Evolutionary conservation across 92 coral and sea anemone genomes (phyloP), one percentile per base, ranked within the genome.

Genomic region (Ricordea florida): DNA sequence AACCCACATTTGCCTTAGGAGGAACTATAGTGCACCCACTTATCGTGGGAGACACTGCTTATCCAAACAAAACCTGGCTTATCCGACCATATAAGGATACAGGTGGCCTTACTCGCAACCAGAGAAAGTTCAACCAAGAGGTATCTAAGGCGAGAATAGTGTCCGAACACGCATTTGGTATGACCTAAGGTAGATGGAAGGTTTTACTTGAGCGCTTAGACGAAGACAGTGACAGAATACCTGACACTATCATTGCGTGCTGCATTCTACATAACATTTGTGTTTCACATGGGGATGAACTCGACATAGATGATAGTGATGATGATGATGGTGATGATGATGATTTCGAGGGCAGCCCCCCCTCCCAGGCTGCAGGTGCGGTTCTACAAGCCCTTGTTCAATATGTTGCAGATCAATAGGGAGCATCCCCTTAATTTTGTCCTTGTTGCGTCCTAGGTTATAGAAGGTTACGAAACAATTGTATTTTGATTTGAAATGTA

Each of bases 191-290:
- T 32, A 61, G 81, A 31, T 75, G 81, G 63, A 62, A 53, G n/a
- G n/a, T n/a, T n/a, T n/a, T n/a, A n/a, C n/a, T n/a, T n/a, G n/a
- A n/a, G n/a, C n/a, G n/a, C 67, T 22, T 79, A 30, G 78, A 79
- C 36, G 74, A 79, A 33, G 79, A 86, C 41, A 42, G 34, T 5
- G 30, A 48, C 28, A 70, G 81, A 65, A 73, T 72, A 21, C 80
- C 76, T 18, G 82, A 80, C 68, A 87, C 77, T 22, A 87, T 81
- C 29, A 69, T 82, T 50, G 92, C 79, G 25, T 87, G 88, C 71
- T 87, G 87, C 44, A 50, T 75, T 34, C 37, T 87, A 44, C 87
- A 87, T 35, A 87, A 87, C 86, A 87, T 87, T 57, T 87, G 87
- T 15, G 66, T 80, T 43, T 26, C 72, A 40, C 15, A 76, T 30